These are phyloP conservation scores for Drosophila tanythrix DNA, from an alignment of 2,888 invertebrate genomes.

Conservation along the genomic window DNA sequence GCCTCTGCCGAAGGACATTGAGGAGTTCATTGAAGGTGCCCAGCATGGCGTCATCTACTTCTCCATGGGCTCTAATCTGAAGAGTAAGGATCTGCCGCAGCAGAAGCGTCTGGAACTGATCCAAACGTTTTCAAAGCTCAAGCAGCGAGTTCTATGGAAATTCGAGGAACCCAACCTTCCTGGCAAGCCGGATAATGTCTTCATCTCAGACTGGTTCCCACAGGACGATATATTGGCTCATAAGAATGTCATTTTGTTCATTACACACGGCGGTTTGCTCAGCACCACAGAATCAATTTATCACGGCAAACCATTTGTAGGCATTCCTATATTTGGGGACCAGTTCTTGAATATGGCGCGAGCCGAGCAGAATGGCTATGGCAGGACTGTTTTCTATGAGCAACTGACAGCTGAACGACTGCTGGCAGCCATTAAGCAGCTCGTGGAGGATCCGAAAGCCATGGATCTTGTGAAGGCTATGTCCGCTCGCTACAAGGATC, in stretches of 20 bases:
- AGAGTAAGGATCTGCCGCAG: conserved; percentile 70
- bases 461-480: conserved; percentile 59
- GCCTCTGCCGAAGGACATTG: conserved; percentile 81
- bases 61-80: conserved; percentile 85
- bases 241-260: conserved; percentile 85
- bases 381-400: conserved; percentile 79
- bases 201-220: conserved; percentile 85
- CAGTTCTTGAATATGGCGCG: conserved; percentile 86
- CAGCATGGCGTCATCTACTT: conserved; percentile 85
- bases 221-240: conserved; percentile 85
- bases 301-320: conserved; percentile 86
- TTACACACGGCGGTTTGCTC: conserved; percentile 86
- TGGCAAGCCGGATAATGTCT: conserved; percentile 81
- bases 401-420: conserved; percentile 81
- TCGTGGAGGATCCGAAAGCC: conserved; percentile 65
- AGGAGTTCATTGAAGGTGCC: conserved; percentile 84
- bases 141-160: conserved; percentile 85
- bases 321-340: conserved; percentile 86
- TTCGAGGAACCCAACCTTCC: conserved; percentile 82
- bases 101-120: conserved; percentile 75
- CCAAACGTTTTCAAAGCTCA: conserved; percentile 72
- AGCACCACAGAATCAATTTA: conserved; percentile 86
- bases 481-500: conserved; percentile 80
- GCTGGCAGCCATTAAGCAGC: conserved; percentile 60
- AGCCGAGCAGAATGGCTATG: conserved; percentile 84